These are phyloP conservation scores for Arctocebus calabarensis DNA, from an alignment of 2,797 vertebrate genomes.

Conservation along the genomic window DNA sequence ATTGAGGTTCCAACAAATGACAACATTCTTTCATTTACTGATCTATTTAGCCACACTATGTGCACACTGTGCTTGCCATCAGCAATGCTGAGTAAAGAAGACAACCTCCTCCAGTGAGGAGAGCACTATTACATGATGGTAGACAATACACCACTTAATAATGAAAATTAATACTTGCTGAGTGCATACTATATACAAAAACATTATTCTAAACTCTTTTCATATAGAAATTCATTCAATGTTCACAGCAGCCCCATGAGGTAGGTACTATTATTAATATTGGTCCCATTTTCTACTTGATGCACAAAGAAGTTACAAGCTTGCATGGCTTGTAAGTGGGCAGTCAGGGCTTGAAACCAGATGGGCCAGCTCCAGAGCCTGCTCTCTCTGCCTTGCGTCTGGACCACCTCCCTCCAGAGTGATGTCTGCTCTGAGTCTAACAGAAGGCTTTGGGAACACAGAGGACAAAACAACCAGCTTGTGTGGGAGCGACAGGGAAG, in stretches of 20 bases:
- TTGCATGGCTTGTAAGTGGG: background rate
- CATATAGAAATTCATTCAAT: background rate
- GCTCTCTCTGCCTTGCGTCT: background rate
- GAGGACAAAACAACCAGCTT: background rate
- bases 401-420: background rate
- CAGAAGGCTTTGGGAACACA: background rate
- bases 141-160: too few species aligned
- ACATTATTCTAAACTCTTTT: background rate
- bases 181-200: background rate
- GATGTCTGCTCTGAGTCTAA: background rate
- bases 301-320: background rate
- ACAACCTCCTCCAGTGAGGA: background rate
- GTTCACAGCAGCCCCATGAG: background rate
- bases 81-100: background rate
- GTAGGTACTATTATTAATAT: background rate
- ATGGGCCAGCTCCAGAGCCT: background rate
- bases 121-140: background rate
- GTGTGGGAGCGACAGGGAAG: background rate
- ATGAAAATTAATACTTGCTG: background rate
- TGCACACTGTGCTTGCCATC: background rate
- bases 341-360: background rate
- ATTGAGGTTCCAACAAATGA: background rate
- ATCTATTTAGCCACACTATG: background rate
- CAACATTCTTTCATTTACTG: background rate
- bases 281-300: background rate